Evolutionary conservation across 2,113 vertebrate genomes (phyloP).

Genomic region (Cyprinus carpio): DNA sequence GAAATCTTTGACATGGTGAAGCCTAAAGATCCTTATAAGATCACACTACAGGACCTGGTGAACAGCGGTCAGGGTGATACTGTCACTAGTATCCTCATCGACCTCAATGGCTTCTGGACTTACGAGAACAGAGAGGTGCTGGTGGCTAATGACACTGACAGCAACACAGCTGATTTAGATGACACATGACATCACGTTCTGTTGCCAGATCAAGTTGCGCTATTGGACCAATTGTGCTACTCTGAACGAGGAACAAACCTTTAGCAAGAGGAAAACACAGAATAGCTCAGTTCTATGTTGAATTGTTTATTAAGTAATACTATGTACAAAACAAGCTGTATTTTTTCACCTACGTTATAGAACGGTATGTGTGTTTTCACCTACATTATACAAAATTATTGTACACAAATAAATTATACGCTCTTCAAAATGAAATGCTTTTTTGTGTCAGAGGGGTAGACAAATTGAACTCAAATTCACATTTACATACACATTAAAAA

Average conservation of each 20-base stretch:
- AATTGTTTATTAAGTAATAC: conserved; percentile 46
- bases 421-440: conserved; percentile 14
- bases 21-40: conserved; percentile 93
- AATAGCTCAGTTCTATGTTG: background rate
- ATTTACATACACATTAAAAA: background rate
- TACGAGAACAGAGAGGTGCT: conserved; percentile 97
- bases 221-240: background rate
- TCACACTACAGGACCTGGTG: conserved; percentile 96
- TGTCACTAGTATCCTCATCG: conserved; percentile 95
- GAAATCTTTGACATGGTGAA: conserved; percentile 99
- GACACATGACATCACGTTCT: conserved; percentile 76
- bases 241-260: too few relatives aligned
- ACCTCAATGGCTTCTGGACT: conserved; percentile 98
- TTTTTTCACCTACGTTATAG: conserved; percentile 22
- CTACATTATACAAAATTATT: conserved; percentile 27
- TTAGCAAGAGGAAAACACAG: conserved; percentile 2
- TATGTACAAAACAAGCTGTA: conserved; percentile 30
- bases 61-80: conserved; percentile 97
- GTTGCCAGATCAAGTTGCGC: background rate
- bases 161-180: conserved; percentile 77
- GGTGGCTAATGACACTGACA: conserved; percentile 87
- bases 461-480: background rate
- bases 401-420: conserved; percentile 44
- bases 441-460: background rate
- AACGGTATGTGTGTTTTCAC: conserved; percentile 11